Evolutionary conservation across 1,140 invertebrate species (phyloP).

Genomic region (Caenorhabditis briggsae): DNA sequence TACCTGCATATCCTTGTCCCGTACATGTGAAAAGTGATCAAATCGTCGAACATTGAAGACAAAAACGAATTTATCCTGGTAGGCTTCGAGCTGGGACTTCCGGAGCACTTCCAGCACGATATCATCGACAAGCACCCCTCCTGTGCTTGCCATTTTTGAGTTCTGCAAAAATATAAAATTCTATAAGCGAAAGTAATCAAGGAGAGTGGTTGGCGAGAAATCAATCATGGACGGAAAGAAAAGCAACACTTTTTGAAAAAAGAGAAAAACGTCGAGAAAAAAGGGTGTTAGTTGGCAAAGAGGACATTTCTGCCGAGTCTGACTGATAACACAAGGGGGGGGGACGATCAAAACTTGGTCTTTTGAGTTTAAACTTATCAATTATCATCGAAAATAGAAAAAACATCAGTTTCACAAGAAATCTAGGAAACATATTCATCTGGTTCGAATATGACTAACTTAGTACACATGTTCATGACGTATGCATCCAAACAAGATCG

Average conservation of each 20-base stretch:
- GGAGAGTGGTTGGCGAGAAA: not conserved
- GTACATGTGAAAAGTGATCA: conserved; percentile 27
- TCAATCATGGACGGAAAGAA: not conserved
- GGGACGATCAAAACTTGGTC: not conserved
- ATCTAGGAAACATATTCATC: too few species aligned
- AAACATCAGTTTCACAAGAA: not conserved
- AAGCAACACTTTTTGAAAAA: not conserved
- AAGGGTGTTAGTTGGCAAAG: conserved; percentile 21
- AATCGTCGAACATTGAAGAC: conserved; percentile 13
- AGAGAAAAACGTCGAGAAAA: not conserved
- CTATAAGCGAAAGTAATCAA: not conserved
- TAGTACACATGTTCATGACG: conserved; percentile 5
- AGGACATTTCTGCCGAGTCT: not conserved
- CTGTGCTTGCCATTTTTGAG: conserved; percentile 3
- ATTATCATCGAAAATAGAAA: not conserved
- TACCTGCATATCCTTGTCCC: conserved; percentile 35
- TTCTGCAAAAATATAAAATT: conserved; percentile 13
- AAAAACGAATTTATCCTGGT: not conserved
- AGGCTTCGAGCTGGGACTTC: conserved; percentile 5
- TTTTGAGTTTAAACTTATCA: too few species aligned
- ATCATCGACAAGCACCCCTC: conserved; percentile 38
- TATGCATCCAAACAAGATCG: too few species aligned
- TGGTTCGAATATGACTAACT: not conserved
- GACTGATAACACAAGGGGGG: conserved; percentile 22
- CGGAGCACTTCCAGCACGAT: conserved; percentile 18